A percentile compares a stretch with the other conserved stretches of the same genome.
These are phyloP conservation scores for Onthophagus taurus DNA, from an alignment of 1,140 invertebrate species.

Conservation along the genomic window DNA sequence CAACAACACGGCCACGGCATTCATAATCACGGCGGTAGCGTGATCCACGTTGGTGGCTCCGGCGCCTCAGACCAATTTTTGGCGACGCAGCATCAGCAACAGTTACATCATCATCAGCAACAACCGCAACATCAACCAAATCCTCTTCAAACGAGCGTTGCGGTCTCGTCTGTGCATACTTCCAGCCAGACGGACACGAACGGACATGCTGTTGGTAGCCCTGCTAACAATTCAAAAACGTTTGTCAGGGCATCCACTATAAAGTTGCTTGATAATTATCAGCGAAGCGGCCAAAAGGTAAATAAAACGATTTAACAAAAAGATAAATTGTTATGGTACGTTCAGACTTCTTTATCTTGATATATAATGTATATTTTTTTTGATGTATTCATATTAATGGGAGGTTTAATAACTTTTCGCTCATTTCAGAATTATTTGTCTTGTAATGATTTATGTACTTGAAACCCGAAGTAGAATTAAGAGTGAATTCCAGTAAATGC, in stretches of 20 bases:
- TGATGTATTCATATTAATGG: too few species aligned
- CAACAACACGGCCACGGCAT: constrained; percentile 16
- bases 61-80: constrained; percentile 9
- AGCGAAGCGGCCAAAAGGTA: constrained; percentile 60
- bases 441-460: too few species aligned
- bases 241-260: constrained; percentile 60
- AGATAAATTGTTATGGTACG: too few species aligned
- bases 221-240: constrained; percentile 43
- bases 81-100: constrained; percentile 8
- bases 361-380: not conserved
- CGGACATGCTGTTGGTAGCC: constrained; percentile 43
- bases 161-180: constrained; percentile 11
- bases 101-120: constrained; percentile 4
- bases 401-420: too few species aligned
- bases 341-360: not conserved
- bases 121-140: not conserved
- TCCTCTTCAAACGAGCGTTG: constrained; percentile 1
- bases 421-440: too few species aligned
- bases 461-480: too few species aligned
- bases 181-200: constrained; percentile 17
- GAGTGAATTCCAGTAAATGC: too few species aligned
- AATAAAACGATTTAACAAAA: too few species aligned
- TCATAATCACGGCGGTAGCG: constrained; percentile 4
- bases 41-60: too few species aligned
- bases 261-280: constrained; percentile 62